Base-by-base conservation (phyloP, 2,888 invertebrate species). In the Cerceris rybyensis region DNA sequence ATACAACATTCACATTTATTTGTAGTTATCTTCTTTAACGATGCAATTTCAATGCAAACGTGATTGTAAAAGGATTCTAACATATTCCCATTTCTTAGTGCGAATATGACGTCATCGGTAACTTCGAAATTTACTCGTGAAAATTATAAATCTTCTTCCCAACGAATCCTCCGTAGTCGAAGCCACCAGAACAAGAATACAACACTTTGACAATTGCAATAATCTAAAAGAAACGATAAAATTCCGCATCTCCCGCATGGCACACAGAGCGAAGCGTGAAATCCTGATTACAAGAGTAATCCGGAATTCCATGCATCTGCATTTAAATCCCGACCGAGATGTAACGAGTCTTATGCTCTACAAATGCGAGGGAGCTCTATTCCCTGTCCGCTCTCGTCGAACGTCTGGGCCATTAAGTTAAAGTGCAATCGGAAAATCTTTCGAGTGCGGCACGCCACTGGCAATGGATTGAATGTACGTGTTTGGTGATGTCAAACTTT, bases 391-490 rank as follows among this genome's bases (percentile, higher is more conserved):
- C 70, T 73, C 73, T 66, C 78, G 80, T 75, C 80, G 78, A 81
- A 75, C 60, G 70, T 68, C 75, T 50, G 50, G 28, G 11, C 50
- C 50, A 74, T 80, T 80, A 78, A 82, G 28, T 17, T 57, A 57
- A 13, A 16, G 28, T 13, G 57, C 57, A 57, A 57, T 57, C 57
- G 28, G 57, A 57, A 28, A 28, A 80, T 73, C 71, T 59, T 71
- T 65, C 76, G 72, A 58, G 72, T 68, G 63, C 54, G 54, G 28
- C 11, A 49, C 55, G 69, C 70, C 67, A 63, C 73, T 79, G 78
- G 75, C 76, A 71, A 81, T 28, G 28, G 78, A 85, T 83, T 85
- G 77, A 85, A 81, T 81, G 81, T 81, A 75, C 78, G 83, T 85
- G 83, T 79, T 70, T 75, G 83, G 75, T 75, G 81, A 74, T 74